Percentiles rank a stretch among this genome's conserved stretches.
These are phyloP conservation scores for Epicauta chinensis DNA, from an alignment of 1,140 invertebrate genomes.

Conservation along the genomic window DNA sequence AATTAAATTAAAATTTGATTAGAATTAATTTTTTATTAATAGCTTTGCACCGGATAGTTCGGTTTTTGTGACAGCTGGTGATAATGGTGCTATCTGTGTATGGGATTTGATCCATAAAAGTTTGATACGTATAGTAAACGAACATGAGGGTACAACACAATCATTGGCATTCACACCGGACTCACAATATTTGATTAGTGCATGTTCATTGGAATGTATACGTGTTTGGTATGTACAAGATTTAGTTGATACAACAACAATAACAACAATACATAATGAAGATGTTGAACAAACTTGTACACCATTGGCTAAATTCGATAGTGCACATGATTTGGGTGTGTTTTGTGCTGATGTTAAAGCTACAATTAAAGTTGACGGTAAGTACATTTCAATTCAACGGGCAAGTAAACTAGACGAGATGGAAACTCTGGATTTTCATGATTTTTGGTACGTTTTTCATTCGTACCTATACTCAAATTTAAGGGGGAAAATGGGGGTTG, in stretches of 20 bases:
- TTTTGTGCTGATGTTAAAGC: slow-evolving; percentile 58
- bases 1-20: neutral
- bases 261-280: too few species aligned
- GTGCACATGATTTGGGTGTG: slow-evolving; percentile 71
- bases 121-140: slow-evolving; percentile 51
- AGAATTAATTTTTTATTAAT: slow-evolving; percentile 22
- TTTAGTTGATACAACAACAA: slow-evolving; percentile 42
- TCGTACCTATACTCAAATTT: too few species aligned
- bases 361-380: slow-evolving; percentile 38
- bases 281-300: slow-evolving; percentile 30
- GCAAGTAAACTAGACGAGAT: too few species aligned
- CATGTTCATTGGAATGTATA: slow-evolving; percentile 59
- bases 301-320: slow-evolving; percentile 47
- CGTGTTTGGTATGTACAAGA: slow-evolving; percentile 56
- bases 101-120: slow-evolving; percentile 63
- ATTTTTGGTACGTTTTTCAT: too few species aligned
- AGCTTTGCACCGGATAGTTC: slow-evolving; percentile 62
- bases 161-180: slow-evolving; percentile 60
- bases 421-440: too few species aligned
- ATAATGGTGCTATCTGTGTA: slow-evolving; percentile 66
- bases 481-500: too few species aligned
- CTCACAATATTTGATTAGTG: slow-evolving; percentile 57
- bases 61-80: slow-evolving; percentile 61
- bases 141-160: slow-evolving; percentile 62
- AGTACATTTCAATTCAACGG: slow-evolving; percentile 1